Conservation (phyloP, 23 tunicate species). For the Clavelina lepadiformis region DNA sequence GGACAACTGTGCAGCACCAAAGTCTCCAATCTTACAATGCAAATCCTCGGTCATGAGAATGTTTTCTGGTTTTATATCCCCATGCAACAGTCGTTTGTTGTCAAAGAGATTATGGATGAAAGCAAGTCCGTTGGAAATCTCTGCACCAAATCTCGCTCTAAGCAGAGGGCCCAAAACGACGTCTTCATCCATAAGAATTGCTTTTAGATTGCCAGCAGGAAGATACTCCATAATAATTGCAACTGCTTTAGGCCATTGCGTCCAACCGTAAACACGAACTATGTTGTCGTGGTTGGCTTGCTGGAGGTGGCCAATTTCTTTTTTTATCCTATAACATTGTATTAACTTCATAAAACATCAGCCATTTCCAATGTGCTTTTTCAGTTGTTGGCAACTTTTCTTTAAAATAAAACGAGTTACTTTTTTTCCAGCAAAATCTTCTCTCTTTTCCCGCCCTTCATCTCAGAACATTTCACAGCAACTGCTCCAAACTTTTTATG, state of each 20-base stretch:
- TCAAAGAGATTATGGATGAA: constrained; percentile 5
- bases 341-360: too few relatives aligned
- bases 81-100: neutral
- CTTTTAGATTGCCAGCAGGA: constrained; percentile 7
- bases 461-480: neutral
- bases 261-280: constrained; percentile 18
- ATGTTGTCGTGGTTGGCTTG: constrained; percentile 15
- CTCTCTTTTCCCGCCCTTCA: neutral
- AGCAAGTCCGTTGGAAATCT: constrained; percentile 14
- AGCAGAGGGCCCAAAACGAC: constrained; percentile 2
- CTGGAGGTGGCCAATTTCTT: constrained; percentile 6
- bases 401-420: neutral
- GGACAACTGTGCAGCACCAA: constrained; percentile 2
- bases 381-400: too few relatives aligned
- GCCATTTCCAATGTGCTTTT: too few relatives aligned
- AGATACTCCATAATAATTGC: constrained; percentile 18
- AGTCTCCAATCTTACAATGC: constrained; percentile 12
- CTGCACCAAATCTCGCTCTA: constrained; percentile 2
- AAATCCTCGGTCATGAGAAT: constrained; percentile 5
- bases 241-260: constrained; percentile 1
- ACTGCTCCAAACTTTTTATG: neutral
- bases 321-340: constrained; percentile 1
- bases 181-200: neutral
- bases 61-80: constrained; percentile 17
- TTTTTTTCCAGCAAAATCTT: neutral